These are phyloP conservation scores for Brachypodius melanocephalos DNA, from an alignment of 2,113 vertebrate species.

Conservation along the genomic window DNA sequence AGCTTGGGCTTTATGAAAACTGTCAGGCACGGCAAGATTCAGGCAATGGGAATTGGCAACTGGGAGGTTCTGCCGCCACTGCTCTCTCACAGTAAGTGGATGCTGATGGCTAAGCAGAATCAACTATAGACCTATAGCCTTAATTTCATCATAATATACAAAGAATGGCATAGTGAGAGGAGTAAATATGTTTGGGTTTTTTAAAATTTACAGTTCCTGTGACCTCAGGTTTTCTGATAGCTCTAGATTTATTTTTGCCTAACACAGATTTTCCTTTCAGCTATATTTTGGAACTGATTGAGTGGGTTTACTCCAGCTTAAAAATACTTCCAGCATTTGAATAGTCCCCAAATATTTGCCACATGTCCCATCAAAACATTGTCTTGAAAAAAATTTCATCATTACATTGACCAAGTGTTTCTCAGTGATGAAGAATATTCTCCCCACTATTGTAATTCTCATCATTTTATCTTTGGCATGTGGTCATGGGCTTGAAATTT, in stretches of 20 bases:
- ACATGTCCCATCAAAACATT: not conserved
- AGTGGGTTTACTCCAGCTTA: not conserved
- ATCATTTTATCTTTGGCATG: not conserved
- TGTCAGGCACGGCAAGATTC: not conserved
- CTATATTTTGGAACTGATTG: not conserved
- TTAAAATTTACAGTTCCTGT: not conserved
- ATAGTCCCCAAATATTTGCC: not conserved
- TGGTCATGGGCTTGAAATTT: not conserved
- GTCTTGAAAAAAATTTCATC: not conserved
- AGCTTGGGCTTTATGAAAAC: conserved; percentile 12
- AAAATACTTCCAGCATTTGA: not conserved
- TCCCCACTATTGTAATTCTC: not conserved
- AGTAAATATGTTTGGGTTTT: not conserved
- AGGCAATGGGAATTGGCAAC: not conserved
- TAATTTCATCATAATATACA: not conserved
- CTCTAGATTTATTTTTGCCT: not conserved
- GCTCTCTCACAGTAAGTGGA: not conserved
- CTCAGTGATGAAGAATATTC: not conserved
- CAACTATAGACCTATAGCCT: not conserved
- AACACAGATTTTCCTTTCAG: not conserved
- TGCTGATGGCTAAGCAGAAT: not conserved
- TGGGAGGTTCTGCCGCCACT: not conserved
- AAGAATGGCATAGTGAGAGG: not conserved
- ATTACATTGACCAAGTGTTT: not conserved
- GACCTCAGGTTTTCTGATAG: not conserved